Base-by-base conservation (phyloP, 2,888 invertebrate genomes). In the Noctua janthina region DNA sequence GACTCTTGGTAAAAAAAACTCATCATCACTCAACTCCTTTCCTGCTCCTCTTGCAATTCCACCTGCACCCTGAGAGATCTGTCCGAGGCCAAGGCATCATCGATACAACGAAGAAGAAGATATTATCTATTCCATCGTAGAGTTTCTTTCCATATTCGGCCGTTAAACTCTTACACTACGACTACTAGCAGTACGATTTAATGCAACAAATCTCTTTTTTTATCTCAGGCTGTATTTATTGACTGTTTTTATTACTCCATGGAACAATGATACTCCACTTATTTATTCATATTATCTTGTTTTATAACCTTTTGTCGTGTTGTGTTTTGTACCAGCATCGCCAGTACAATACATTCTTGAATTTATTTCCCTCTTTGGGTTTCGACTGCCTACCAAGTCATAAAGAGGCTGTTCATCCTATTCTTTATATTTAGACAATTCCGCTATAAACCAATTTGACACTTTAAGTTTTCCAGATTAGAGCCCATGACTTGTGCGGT, bases 281-380 rank as follows among this genome's bases (percentile, higher is more conserved):
- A 82, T 29, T 74, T 66, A 20, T 67, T 83, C 20, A 1, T 13
- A 23, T 77, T 59, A 43, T 68, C 67, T 51, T 29, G 17, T 76
- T 29, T 23, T 39, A 76, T 66, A 66, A 56, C 35, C 35, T 74
- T 6, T 82, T 49, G 15, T 67, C 23, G 39, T 46, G 46, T 66
- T 35, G n/a, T 59, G n/a, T 51, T 74, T 64, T 39, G 8, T 51
- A 43, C 29, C 29, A 13, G 13, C 54, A 66, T 17, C 39, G 29
- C 17, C 7, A 23, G 43, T 68, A 23, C 67, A 46, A 54, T 20
- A 78, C n/a, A 64, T 46, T 75, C 20, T 46, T 54, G 75, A 46
- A 46, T 29, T 75, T 39, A 46, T 66, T 82, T 76, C 35, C 17
- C 20, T 54, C 43, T 54, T 29, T 75, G n/a, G 11, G 20, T 46